Evolutionary conservation across 2,888 invertebrate species (phyloP), one percentile per base, ranked within the genome.

Genomic region (Nesidiocoris tenuis): DNA sequence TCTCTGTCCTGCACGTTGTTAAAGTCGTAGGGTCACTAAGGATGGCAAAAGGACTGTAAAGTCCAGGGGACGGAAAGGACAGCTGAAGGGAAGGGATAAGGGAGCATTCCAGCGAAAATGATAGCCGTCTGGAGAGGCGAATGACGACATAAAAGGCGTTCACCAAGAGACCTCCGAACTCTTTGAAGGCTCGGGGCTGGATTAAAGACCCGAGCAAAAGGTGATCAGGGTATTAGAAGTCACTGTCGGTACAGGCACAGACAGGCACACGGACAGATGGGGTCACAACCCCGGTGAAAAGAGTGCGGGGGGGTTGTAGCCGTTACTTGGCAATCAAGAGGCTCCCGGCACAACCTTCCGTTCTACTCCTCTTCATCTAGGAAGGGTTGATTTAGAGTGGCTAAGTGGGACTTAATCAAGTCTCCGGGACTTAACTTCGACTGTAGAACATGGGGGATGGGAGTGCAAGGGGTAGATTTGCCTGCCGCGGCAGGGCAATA

Each of bases 361-460:
- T 39, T 39, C 39, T 12, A 7, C 39, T 39, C 39, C 39, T n/a
- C n/a, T n/a, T 39, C 39, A 39, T 39, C 39, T 12, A 12, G 39
- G 39, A 39, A 39, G 39, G 39, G 70, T 59, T 70, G 70, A 70
- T 70, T 70, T 70, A 70, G 70, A 70, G 70, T 57, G 61, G 57
- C 61, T 70, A 70, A 70, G 70, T 70, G 70, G 70, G 70, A 70
- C 70, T 70, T 70, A 70, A 70, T 70, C 70, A 70, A 70, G 70
- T 70, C 39, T 39, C 70, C 61, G 5, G 70, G 24, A 70, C 67
- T 67, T 56, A 55, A 67, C 70, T 70, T 70, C 39, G 39, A 39
- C 39, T 39, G 39, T 39, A 39, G 39, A n/a, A n/a, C 39, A 39
- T 7, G 39, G 39, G 39, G 39, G 12, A 39, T n/a, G n/a, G n/a